phyloP scores from a whole-genome alignment of 2,113 vertebrate species.

The Vanacampus margaritifer region DNA sequence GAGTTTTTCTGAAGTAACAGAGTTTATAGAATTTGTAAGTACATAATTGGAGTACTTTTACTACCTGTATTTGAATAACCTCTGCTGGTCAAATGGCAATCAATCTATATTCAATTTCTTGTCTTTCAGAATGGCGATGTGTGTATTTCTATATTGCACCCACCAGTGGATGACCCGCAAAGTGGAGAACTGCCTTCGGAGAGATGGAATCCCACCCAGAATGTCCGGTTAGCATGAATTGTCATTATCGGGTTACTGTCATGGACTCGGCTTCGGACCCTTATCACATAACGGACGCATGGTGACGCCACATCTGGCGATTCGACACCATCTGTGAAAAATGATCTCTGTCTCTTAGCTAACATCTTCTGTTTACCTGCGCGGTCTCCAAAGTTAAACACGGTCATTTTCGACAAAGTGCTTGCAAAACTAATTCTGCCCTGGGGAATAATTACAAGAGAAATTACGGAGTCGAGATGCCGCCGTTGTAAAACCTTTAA shows the following conservation, averaged over 20 bases:
- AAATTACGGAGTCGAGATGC: background rate
- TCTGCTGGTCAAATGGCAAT: background rate
- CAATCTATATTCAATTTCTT: background rate
- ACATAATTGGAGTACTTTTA: too few species aligned
- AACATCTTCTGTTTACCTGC: background rate
- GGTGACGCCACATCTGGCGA: background rate
- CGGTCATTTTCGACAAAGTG: background rate
- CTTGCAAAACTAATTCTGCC: background rate
- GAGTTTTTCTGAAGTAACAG: too few species aligned
- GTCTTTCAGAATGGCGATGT: slow-evolving; percentile 87
- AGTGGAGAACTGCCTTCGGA: slow-evolving; percentile 96
- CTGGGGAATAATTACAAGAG: background rate
- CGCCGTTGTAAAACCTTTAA: background rate
- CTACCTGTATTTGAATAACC: too few species aligned
- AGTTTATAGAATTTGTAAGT: too few species aligned
- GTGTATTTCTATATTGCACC: slow-evolving; percentile 97
- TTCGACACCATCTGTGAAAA: slow-evolving; percentile 1
- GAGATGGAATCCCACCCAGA: slow-evolving; percentile 98
- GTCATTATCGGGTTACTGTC: slow-evolving; percentile 9
- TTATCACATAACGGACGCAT: slow-evolving; percentile 27
- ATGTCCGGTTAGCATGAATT: slow-evolving; percentile 83
- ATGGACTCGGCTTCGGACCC: background rate
- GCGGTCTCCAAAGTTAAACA: background rate
- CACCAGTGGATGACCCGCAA: slow-evolving; percentile 93
- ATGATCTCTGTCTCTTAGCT: slow-evolving; percentile 3